phyloP scores from a whole-genome alignment of 2,888 invertebrate genomes.

The Scaptomyza polygonia region DNA sequence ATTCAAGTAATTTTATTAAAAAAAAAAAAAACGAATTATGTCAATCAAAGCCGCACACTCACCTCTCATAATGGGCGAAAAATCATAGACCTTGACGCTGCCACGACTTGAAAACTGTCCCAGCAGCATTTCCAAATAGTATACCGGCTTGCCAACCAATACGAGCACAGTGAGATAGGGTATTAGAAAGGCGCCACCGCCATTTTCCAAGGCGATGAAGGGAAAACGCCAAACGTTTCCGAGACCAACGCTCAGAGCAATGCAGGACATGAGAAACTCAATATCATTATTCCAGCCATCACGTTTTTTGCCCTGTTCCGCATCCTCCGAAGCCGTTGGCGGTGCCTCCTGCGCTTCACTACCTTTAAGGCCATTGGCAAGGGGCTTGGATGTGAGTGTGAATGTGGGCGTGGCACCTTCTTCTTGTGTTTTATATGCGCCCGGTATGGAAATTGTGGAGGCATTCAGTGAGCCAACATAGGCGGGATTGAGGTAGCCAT shows the following conservation, averaged over 20 bases:
- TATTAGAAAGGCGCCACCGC: slow-evolving; percentile 88
- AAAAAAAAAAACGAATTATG: too few relatives aligned
- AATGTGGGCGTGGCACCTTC: slow-evolving; percentile 17
- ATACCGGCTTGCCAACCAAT: slow-evolving; percentile 88
- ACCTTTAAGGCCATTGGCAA: slow-evolving; percentile 20
- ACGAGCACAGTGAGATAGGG: slow-evolving; percentile 88
- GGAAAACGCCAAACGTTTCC: slow-evolving; percentile 89
- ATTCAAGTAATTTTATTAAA: too few relatives aligned
- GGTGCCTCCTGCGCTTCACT: slow-evolving; percentile 7
- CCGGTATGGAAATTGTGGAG: slow-evolving; percentile 71
- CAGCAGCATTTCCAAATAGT: slow-evolving; percentile 89
- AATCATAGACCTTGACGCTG: slow-evolving; percentile 88
- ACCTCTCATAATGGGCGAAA: slow-evolving; percentile 89
- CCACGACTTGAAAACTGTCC: slow-evolving; percentile 90
- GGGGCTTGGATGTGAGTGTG: slow-evolving; percentile 28
- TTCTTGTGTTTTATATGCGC: slow-evolving; percentile 56
- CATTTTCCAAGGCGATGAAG: slow-evolving; percentile 88
- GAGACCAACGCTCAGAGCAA: slow-evolving; percentile 87
- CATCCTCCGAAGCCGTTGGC: slow-evolving; percentile 6
- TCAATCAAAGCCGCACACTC: slow-evolving; percentile 25
- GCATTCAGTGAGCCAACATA: slow-evolving; percentile 70
- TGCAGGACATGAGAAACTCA: slow-evolving; percentile 88
- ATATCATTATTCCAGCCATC: slow-evolving; percentile 87
- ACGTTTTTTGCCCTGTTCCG: slow-evolving; percentile 51
- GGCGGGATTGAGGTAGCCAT: slow-evolving; percentile 70